Base-by-base conservation (phyloP, 2,888 invertebrate species). In the Athetis lepigone region DNA sequence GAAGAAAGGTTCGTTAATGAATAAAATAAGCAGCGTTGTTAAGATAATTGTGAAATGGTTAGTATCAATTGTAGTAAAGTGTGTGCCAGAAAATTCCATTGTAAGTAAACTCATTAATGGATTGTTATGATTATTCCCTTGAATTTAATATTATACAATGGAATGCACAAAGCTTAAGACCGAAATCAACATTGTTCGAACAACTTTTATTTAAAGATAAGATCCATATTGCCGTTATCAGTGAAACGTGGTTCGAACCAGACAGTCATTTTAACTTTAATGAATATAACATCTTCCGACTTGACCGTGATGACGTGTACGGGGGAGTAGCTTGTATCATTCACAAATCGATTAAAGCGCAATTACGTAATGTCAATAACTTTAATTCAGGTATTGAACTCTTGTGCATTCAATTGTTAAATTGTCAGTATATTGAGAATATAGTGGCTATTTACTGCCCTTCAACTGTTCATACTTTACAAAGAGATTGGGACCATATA, bases 21-120 rank as follows among this genome's bases (percentile, higher is more conserved):
- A 27, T 45, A 25, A 27, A 45, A 25, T 16, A 45, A 29, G 18
- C 6, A 18, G 36, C 18, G 11, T n/a, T n/a, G 49, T 49, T 21
- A 49, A 36, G 21, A 36, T 49, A 21, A 36, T 49, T 1, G n/a
- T 49, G n/a, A 21, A 49, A 49, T 49, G 49, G 49, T 49, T 49
- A 36, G 7, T 49, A 36, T 4, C 2, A 49, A 21, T n/a, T 40
- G 21, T 40, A 40, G 19, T 47, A 8, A 33, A 47, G 19, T 27
- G 19, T 33, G 18, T 47, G 33, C 33, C 47, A 13, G 47, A 47
- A 19, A 47, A 47, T 13, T 47, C 47, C 29, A n/a, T 47, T 19
- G n/a, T 47, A 33, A 47, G 29, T 47, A 19, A 47, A 47, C 47
- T 47, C 29, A 19, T 47, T 19, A 47, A 47, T 47, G 47, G 18